A percentile compares a stretch with the other conserved stretches of the same genome.
These are phyloP conservation scores for Cassiopea xamachana DNA, from an alignment of 30 jellyfish, hydroid and myxozoan species.

Conservation along the genomic window DNA sequence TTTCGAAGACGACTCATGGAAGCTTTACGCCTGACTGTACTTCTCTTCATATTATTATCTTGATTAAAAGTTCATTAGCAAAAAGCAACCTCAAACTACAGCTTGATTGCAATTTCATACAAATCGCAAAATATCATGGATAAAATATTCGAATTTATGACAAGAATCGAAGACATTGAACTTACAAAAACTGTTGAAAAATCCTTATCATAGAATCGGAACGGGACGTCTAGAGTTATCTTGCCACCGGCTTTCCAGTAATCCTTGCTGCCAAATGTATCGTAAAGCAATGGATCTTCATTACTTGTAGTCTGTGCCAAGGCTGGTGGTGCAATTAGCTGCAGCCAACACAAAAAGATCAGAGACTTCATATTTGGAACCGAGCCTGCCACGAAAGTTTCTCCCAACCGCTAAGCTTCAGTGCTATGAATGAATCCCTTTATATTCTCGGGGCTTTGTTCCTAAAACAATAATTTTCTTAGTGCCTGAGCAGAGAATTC, in stretches of 20 bases:
- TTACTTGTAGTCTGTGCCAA: neutral
- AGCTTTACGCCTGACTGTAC: too few species aligned
- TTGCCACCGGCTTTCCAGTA: constrained; percentile 30
- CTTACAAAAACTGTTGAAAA: constrained; percentile 50
- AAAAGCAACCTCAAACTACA: too few species aligned
- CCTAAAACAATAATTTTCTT: neutral
- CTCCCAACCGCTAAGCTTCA: neutral
- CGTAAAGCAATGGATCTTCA: constrained; percentile 27
- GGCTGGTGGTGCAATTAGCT: neutral
- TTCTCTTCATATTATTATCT: too few species aligned
- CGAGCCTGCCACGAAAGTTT: neutral
- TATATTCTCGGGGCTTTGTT: neutral
- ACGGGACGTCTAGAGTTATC: constrained; percentile 14
- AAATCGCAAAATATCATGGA: too few species aligned
- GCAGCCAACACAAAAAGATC: neutral
- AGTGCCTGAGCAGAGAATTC: neutral
- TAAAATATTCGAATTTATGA: too few species aligned
- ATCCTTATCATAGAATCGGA: constrained; percentile 36
- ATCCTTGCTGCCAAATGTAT: constrained; percentile 17
- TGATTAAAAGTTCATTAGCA: too few species aligned
- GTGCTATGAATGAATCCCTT: neutral
- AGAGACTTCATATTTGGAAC: neutral
- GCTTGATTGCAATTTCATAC: too few species aligned
- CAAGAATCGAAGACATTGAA: neutral
- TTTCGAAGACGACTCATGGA: too few species aligned